phyloP scores from a whole-genome alignment of 2,113 vertebrate species.

The Thinocorus orbignyianus region DNA sequence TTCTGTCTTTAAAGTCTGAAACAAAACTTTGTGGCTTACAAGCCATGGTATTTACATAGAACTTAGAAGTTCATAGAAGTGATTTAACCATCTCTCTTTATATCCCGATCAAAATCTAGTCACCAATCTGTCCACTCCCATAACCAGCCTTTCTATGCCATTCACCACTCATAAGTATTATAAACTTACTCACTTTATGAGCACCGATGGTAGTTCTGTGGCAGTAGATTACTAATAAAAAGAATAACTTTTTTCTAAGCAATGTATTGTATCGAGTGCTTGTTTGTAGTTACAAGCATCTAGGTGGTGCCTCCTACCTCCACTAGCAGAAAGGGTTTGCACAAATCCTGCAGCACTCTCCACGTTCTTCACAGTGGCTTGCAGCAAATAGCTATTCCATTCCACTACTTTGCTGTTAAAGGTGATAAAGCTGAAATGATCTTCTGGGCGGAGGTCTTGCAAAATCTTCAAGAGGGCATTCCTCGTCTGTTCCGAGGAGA shows the following conservation, averaged over 20 bases:
- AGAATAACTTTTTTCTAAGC: not conserved
- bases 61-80: not conserved
- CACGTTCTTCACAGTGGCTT: conserved; percentile 52
- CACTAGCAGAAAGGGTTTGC: conserved; percentile 34
- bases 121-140: not conserved
- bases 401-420: conserved; percentile 1
- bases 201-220: not conserved
- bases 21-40: not conserved
- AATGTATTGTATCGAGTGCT: not conserved
- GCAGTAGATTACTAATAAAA: not conserved
- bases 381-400: conserved; percentile 59
- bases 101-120: not conserved
- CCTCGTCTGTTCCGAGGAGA: conserved; percentile 56
- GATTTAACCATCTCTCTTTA: not conserved
- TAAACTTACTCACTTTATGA: not conserved
- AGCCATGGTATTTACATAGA: too few relatives aligned
- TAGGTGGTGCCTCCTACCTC: conserved; percentile 46
- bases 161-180: rapidly evolving
- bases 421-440: conserved; percentile 67
- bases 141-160: not conserved
- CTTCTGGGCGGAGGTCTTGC: conserved; percentile 65
- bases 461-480: conserved; percentile 75
- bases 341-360: conserved; percentile 22
- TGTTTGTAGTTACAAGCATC: not conserved
- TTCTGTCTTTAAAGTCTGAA: not conserved